Evolutionary conservation across 2,113 vertebrate genomes (phyloP).

Genomic region (Cebus imitator): DNA sequence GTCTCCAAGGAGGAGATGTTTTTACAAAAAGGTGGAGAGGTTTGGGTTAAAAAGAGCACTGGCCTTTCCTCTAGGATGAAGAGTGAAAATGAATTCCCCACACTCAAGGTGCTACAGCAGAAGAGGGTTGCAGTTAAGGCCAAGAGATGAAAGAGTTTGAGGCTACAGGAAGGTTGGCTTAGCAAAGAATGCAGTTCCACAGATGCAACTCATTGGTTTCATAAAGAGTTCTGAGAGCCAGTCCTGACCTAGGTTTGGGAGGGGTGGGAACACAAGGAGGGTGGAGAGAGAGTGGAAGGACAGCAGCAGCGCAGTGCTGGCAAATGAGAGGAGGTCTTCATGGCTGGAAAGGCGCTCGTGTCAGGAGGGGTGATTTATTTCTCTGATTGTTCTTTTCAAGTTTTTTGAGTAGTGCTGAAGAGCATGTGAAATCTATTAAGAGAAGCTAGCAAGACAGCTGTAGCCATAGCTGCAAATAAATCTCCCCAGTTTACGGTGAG

Average conservation of each 20-base stretch:
- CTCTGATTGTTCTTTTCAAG: background rate
- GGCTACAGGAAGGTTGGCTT: background rate
- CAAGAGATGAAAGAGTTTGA: background rate
- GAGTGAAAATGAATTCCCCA: background rate
- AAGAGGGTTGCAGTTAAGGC: background rate
- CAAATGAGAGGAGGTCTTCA: background rate
- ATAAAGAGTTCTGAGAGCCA: background rate
- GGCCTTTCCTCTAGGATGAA: background rate
- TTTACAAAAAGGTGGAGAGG: background rate
- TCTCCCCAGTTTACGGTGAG: background rate
- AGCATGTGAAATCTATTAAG: constrained; percentile 39
- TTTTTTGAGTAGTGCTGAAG: background rate
- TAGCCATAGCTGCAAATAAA: background rate
- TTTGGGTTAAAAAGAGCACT: background rate
- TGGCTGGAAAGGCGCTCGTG: background rate
- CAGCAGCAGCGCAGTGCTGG: background rate
- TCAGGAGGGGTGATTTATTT: background rate
- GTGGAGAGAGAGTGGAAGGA: background rate
- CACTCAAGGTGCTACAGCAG: background rate
- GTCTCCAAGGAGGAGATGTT: background rate
- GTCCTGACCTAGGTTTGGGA: background rate
- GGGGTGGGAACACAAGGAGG: background rate
- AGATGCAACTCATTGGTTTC: background rate
- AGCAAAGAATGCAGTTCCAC: background rate
- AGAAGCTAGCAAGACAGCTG: constrained; percentile 34